Evolutionary conservation across 1,140 invertebrate species (phyloP).

Genomic region (Drosophila pseudoananassae): DNA sequence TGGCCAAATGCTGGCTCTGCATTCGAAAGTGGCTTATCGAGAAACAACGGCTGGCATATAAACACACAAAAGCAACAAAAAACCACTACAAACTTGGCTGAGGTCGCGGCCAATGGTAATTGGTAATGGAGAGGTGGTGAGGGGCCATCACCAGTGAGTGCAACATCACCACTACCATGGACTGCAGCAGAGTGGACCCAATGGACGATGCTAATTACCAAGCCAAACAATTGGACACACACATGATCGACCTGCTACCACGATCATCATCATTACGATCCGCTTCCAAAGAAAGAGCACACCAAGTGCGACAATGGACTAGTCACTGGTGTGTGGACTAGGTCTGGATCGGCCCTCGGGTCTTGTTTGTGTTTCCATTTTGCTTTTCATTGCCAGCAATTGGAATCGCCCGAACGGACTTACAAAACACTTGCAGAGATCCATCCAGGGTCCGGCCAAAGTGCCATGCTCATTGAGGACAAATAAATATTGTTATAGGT

Average conservation of each 20-base stretch:
- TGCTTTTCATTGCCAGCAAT: conserved; percentile 75
- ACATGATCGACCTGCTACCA: conserved; percentile 65
- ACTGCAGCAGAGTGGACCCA: conserved; percentile 18
- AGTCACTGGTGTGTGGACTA: conserved; percentile 1
- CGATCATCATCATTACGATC: conserved; percentile 11
- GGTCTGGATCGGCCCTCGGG: conserved; percentile 26
- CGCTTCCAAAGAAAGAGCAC: conserved; percentile 53
- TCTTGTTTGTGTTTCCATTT: conserved; percentile 61
- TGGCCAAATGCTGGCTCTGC: conserved; percentile 68
- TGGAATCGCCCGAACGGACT: conserved; percentile 35
- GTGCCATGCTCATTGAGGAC: conserved; percentile 40
- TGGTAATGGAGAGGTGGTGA: conserved; percentile 41
- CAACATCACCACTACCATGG: conserved; percentile 21
- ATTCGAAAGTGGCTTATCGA: conserved; percentile 81
- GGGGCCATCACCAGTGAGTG: conserved; percentile 12
- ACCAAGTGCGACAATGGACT: conserved; percentile 49
- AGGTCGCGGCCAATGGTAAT: conserved; percentile 55
- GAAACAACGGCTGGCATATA: conserved; percentile 47
- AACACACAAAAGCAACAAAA: conserved; percentile 25
- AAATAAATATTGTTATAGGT: conserved; percentile 56
- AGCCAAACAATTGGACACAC: conserved; percentile 55
- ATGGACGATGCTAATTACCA: conserved; percentile 65
- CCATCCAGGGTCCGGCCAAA: conserved; percentile 23
- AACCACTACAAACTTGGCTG: conserved; percentile 54
- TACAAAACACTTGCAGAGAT: conserved; percentile 33